Conservation (phyloP, 2,113 vertebrate species). For the Lampris incognitus region DNA sequence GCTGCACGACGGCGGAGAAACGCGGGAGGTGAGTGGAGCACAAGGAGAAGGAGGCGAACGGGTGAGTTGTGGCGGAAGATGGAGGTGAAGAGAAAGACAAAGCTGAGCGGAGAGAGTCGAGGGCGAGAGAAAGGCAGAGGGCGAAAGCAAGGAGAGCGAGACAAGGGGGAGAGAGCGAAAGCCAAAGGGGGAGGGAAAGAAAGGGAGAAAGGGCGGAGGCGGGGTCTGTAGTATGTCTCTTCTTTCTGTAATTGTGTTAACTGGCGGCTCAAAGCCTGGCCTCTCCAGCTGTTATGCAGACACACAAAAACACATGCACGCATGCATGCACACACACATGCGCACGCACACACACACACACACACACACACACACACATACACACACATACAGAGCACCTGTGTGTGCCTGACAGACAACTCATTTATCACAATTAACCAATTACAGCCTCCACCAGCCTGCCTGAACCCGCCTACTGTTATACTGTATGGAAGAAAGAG, state of each 20-base stretch:
- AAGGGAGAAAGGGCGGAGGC: slow-evolving; percentile 46
- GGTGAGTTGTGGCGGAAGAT: slow-evolving; percentile 48
- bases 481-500: background rate
- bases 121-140: slow-evolving; percentile 19
- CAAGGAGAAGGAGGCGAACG: slow-evolving; percentile 24
- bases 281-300: slow-evolving; percentile 79
- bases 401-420: slow-evolving; percentile 82
- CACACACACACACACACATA: slow-evolving; percentile 69
- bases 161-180: slow-evolving; percentile 20
- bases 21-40: slow-evolving; percentile 18
- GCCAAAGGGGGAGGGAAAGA: slow-evolving; percentile 29
- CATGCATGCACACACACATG: slow-evolving; percentile 31
- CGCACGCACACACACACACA: slow-evolving; percentile 62
- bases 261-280: slow-evolving; percentile 79
- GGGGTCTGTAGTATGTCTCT: slow-evolving; percentile 76
- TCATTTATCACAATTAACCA: slow-evolving; percentile 91
- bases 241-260: slow-evolving; percentile 85
- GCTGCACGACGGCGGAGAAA: slow-evolving; percentile 29
- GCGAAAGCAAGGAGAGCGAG: slow-evolving; percentile 36
- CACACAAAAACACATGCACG: slow-evolving; percentile 44
- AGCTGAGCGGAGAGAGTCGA: slow-evolving; percentile 14
- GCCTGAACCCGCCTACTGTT: slow-evolving; percentile 75
- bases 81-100: slow-evolving; percentile 25
- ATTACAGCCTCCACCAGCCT: slow-evolving; percentile 83
- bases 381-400: slow-evolving; percentile 77